Base-by-base conservation (phyloP, 2,113 vertebrate species). In the mouse (Mus musculus) region DNA sequence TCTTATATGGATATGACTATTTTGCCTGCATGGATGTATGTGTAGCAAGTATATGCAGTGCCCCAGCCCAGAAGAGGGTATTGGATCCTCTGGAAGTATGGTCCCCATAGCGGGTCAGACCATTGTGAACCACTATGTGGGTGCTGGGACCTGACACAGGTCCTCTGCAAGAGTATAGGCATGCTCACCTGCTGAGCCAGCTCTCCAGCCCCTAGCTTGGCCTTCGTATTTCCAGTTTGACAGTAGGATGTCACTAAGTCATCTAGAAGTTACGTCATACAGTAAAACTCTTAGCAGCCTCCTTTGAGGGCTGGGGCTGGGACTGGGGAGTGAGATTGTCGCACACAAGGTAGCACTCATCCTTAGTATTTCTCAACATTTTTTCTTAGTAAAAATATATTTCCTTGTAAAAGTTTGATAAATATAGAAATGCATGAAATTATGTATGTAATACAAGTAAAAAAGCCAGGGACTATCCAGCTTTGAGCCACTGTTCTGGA, bases 331-430 rank as follows among this genome's bases (percentile, higher is more conserved):
- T 0, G 7, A 91, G 9, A 30, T 78, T 59, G 7, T 59, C 42
- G 71, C 6, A 84, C 67, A 87, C 46, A 42, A 3, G 20, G 7
- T 10, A 36, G 67, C 26, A 75, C 72, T 92, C 5, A 49, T 8
- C 24, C 46, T 69, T 63, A 69, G 77, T 10, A 65, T 11, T 94
- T 95, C 81, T 86, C 2, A 28, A 80, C 84, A 39, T 30, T 46
- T 16, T 88, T 81, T 26, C 56, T 63, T 30, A 94, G 59, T 82
- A 16, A 95, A 94, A 95, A 59, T 54, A 13, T 73, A 92, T 92
- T 76, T 36, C 46, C 13, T 96, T 87, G 80, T 73, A 76, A 67
- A 72, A 88, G 65, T 72, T 26, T 61, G 78, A 11, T 30, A 71
- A 94, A 56, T 75, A 89, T 8, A 65, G 30, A 77, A 88, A 72